Conservation (phyloP, 2,797 vertebrate genomes). For the Onychomys arenicola region DNA sequence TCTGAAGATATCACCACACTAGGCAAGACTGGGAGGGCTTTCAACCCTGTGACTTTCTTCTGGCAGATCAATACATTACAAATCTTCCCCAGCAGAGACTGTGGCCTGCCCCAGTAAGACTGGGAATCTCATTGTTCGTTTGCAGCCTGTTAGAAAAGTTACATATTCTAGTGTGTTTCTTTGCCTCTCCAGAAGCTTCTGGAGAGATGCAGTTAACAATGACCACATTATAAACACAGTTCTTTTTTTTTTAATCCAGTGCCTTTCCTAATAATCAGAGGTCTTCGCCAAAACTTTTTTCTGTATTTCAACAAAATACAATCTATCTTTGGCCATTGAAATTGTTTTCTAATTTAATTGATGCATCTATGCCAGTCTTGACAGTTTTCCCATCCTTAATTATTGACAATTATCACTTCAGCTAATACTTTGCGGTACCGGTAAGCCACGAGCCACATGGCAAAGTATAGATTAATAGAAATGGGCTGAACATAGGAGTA, state of each 20-base stretch:
- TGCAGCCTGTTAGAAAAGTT: neutral
- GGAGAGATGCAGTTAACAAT: neutral
- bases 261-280: neutral
- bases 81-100: neutral
- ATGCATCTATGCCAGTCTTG: constrained; percentile 1
- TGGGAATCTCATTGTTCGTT: neutral
- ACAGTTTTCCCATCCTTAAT: neutral
- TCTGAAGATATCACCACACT: neutral
- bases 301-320: constrained; percentile 28
- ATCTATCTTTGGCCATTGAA: constrained; percentile 17
- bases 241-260: neutral
- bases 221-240: neutral
- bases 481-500: too few species aligned
- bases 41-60: neutral
- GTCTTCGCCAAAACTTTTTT: neutral
- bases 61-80: neutral
- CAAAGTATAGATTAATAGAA: too few species aligned
- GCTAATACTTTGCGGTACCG: too few species aligned
- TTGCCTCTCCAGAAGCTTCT: neutral
- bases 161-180: neutral
- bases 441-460: too few species aligned
- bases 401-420: neutral
- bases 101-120: neutral
- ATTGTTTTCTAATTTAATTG: constrained; percentile 4
- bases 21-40: neutral